Conservation (phyloP, 2,113 vertebrate species). For the Osmerus eperlanus region DNA sequence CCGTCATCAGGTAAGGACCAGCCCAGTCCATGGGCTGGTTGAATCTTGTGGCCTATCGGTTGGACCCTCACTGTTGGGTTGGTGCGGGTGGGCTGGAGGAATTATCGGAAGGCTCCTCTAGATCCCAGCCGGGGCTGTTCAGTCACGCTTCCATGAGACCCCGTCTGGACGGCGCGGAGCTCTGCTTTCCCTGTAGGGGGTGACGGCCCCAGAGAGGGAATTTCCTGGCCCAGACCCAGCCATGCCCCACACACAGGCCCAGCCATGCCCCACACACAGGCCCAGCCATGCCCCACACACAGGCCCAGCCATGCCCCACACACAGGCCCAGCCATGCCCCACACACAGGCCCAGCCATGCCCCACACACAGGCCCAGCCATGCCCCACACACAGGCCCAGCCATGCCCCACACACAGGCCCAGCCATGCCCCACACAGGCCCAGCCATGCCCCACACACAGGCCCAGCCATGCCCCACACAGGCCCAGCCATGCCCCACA, state of each 20-base stretch:
- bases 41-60: neutral
- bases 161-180: neutral
- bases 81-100: neutral
- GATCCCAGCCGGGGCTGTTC: too few relatives aligned
- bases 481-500: too few relatives aligned
- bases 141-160: neutral
- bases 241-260: slow-evolving; percentile 2
- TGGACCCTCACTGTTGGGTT: neutral
- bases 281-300: slow-evolving; percentile 5
- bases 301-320: slow-evolving; percentile 19
- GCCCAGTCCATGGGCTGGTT: neutral
- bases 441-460: slow-evolving; percentile 5
- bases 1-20: slow-evolving; percentile 89
- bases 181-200: too few relatives aligned
- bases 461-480: slow-evolving; percentile 18
- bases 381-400: neutral
- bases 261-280: slow-evolving; percentile 4
- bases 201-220: slow-evolving; percentile 11
- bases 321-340: neutral
- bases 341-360: slow-evolving; percentile 17
- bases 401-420: neutral
- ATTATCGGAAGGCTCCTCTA: neutral
- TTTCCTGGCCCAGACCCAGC: slow-evolving; percentile 21
- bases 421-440: slow-evolving; percentile 11
- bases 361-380: neutral